Evolutionary conservation across 2,888 invertebrate genomes (phyloP).

Genomic region (Polylopha cassiicola): DNA sequence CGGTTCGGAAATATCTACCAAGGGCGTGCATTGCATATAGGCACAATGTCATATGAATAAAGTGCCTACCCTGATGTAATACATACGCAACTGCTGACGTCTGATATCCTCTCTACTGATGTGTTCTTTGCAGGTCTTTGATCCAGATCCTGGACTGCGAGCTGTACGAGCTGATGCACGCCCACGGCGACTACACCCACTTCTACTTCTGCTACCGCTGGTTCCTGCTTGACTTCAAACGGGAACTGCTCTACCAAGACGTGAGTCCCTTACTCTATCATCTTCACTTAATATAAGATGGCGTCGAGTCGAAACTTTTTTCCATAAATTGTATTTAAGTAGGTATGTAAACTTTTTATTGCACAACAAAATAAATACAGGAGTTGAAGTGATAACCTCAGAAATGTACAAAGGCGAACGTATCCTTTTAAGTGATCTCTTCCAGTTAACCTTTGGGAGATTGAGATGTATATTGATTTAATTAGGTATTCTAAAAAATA

Average conservation of each 20-base stretch:
- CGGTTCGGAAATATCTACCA: no score
- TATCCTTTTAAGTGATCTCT: no score
- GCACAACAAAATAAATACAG: not conserved
- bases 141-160: constrained; percentile 95
- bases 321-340: not conserved
- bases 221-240: constrained; percentile 97
- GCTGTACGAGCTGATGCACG: constrained; percentile 95
- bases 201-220: constrained; percentile 99
- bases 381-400: no score
- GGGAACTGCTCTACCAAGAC: constrained; percentile 94
- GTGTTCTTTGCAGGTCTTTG: constrained; percentile 73
- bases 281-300: constrained; percentile 1
- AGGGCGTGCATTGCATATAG: no score
- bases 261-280: constrained; percentile 62
- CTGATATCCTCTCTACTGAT: not conserved
- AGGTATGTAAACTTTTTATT: not conserved
- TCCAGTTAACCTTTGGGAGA: no score
- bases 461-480: no score
- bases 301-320: not conserved
- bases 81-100: no score
- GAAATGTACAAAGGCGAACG: no score
- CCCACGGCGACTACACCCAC: constrained; percentile 96
- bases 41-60: no score
- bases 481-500: not conserved
- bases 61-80: no score